A percentile compares a stretch with the other conserved stretches of the same genome.
Evolutionary conservation across 2,113 vertebrate species (phyloP).

Genomic region (Rhineura floridana): DNA sequence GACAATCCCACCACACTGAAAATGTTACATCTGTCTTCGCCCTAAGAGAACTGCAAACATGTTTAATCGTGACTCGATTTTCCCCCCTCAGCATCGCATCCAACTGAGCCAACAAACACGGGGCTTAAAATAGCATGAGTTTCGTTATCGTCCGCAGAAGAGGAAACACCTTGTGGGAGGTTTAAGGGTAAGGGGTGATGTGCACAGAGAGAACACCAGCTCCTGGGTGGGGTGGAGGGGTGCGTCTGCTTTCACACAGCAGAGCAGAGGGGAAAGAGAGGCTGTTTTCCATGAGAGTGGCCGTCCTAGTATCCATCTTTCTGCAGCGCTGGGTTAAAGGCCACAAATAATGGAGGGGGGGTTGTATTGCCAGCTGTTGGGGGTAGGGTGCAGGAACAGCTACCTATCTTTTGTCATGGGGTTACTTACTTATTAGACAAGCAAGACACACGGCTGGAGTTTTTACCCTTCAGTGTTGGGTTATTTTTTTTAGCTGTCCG

Average conservation of each 20-base stretch:
- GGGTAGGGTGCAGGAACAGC: not conserved
- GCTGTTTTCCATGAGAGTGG: constrained; percentile 15
- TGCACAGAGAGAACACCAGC: constrained; percentile 8
- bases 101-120: not conserved
- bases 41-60: not conserved
- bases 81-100: not conserved
- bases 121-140: constrained; percentile 55
- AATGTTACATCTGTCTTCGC: not conserved
- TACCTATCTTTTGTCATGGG: not conserved
- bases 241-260: not conserved
- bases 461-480: too few relatives aligned
- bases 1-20: not conserved
- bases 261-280: constrained; percentile 24
- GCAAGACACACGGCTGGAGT: too few relatives aligned
- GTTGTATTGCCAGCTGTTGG: not conserved
- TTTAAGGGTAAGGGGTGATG: constrained; percentile 20
- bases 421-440: too few relatives aligned
- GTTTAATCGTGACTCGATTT: not conserved
- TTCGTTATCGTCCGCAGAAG: constrained; percentile 54
- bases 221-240: constrained; percentile 24
- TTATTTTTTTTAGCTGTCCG: too few relatives aligned
- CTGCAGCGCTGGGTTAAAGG: not conserved
- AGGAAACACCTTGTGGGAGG: constrained; percentile 66
- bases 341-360: not conserved
- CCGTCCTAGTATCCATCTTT: accelerated